These are phyloP conservation scores for Enteromius treurensis DNA, from an alignment of 2,797 vertebrate species.

Conservation along the genomic window DNA sequence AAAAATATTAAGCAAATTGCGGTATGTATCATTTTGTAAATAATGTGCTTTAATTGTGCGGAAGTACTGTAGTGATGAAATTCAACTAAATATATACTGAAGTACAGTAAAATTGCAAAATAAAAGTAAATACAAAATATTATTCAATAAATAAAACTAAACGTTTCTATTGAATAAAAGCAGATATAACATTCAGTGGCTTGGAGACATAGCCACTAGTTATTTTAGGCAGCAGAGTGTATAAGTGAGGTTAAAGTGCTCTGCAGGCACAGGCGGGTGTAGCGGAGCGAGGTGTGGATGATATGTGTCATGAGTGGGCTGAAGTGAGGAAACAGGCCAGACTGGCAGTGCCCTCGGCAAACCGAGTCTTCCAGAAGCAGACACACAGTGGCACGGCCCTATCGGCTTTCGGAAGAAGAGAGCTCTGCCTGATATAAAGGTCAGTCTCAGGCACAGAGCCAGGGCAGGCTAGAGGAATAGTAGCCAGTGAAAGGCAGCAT, in stretches of 20 bases:
- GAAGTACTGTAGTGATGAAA: no score
- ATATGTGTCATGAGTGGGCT: neutral
- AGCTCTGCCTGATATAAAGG: constrained; percentile 36
- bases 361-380: constrained; percentile 30
- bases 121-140: neutral
- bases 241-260: constrained; percentile 12
- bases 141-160: neutral
- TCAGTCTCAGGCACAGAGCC: constrained; percentile 37
- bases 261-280: neutral
- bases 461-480: constrained; percentile 21
- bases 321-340: constrained; percentile 32
- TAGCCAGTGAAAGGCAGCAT: constrained; percentile 51
- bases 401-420: constrained; percentile 22
- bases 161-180: neutral
- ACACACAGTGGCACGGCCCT: constrained; percentile 28
- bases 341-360: constrained; percentile 16
- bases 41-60: no score
- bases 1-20: no score
- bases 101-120: neutral
- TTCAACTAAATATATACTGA: no score
- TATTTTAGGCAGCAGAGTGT: constrained; percentile 1
- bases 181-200: neutral
- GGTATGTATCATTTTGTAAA: no score
- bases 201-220: neutral
- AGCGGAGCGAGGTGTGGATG: neutral